Conservation (phyloP, 2,113 vertebrate species). For the Ochotona curzoniae region DNA sequence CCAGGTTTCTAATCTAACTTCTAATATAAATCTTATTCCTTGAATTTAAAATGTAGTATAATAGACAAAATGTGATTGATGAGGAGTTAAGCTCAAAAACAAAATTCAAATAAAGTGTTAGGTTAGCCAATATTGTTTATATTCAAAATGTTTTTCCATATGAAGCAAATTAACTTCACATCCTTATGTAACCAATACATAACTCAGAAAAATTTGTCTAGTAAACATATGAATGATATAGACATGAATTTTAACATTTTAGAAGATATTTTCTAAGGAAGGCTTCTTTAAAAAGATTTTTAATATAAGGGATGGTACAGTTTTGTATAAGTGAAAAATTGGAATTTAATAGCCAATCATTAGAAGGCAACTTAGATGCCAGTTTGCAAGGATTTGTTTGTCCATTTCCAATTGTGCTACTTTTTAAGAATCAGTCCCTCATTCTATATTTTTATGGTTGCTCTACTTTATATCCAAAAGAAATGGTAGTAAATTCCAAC, state of each 20-base stretch:
- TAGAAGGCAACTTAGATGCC: neutral
- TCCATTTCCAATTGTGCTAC: neutral
- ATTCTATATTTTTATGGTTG: neutral
- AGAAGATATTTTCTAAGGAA: neutral
- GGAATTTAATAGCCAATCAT: neutral
- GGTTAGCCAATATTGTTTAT: neutral
- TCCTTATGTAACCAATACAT: neutral
- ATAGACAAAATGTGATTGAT: neutral
- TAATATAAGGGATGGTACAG: neutral
- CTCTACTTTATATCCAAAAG: neutral
- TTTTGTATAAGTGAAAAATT: neutral
- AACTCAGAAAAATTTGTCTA: neutral
- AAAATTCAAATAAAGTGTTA: neutral
- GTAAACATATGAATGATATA: slow-evolving; percentile 25
- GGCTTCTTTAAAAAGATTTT: slow-evolving; percentile 43
- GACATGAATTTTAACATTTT: slow-evolving; percentile 52
- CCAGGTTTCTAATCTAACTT: slow-evolving; percentile 51
- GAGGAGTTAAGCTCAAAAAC: slow-evolving; percentile 17
- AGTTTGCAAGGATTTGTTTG: neutral
- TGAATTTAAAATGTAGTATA: slow-evolving; percentile 31
- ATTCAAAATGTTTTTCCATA: slow-evolving; percentile 32
- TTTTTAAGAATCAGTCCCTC: neutral
- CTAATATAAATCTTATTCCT: slow-evolving; percentile 46
- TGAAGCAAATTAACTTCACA: slow-evolving; percentile 20
- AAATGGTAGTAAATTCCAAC: neutral